These are phyloP conservation scores for Teleogryllus occipitalis DNA, from an alignment of 1,140 invertebrate genomes.

Conservation along the genomic window DNA sequence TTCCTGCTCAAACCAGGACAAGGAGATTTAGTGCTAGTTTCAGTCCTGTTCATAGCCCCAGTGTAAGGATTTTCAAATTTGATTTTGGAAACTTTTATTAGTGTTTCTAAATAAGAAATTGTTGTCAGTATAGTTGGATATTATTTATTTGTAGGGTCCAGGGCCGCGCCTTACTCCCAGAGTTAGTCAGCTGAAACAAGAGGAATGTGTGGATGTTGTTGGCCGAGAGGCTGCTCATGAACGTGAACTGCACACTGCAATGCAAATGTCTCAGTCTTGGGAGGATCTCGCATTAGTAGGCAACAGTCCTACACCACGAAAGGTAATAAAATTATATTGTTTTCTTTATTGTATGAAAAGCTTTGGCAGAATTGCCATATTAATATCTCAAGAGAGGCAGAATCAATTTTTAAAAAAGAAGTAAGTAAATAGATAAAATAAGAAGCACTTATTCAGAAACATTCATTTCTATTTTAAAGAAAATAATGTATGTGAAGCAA, in stretches of 20 bases:
- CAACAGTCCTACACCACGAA: neutral
- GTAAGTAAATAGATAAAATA: too few relatives aligned
- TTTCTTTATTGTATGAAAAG: neutral
- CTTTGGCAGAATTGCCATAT: too few relatives aligned
- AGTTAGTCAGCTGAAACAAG: conserved; percentile 75
- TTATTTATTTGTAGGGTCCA: neutral
- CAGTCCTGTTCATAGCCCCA: conserved; percentile 50
- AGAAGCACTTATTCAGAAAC: too few relatives aligned
- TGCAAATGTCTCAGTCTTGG: conserved; percentile 85
- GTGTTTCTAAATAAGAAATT: neutral
- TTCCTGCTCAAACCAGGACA: conserved; percentile 51
- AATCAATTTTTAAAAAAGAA: too few relatives aligned
- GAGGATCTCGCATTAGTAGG: conserved; percentile 71
- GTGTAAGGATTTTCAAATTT: conserved; percentile 36
- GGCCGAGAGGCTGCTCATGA: conserved; percentile 81
- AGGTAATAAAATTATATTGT: conserved; percentile 4
- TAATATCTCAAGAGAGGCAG: too few relatives aligned
- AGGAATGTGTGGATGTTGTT: conserved; percentile 75
- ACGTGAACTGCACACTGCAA: conserved; percentile 73
- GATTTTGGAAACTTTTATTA: neutral
- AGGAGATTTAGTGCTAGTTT: conserved; percentile 78
- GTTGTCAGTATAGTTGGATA: neutral
- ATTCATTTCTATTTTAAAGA: too few relatives aligned
- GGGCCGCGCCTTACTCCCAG: conserved; percentile 62
- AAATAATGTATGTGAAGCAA: too few relatives aligned